These are phyloP conservation scores for Echinarachnius parma DNA, from an alignment of 53 echinoderm and acorn worm species.

Conservation along the genomic window DNA sequence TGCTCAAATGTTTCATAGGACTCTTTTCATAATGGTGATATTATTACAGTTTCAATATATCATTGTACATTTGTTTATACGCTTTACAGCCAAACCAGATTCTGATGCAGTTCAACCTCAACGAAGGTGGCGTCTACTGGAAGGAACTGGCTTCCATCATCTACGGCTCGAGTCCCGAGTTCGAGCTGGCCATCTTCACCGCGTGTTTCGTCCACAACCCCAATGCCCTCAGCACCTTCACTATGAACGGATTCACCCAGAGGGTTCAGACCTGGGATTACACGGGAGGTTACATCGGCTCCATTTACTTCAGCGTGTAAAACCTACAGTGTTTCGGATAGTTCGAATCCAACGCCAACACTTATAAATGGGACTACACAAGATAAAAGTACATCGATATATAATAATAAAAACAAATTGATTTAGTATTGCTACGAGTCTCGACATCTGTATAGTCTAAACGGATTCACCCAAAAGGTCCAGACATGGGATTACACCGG, in stretches of 20 bases:
- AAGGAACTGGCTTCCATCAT: constrained; percentile 66
- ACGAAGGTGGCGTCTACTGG: constrained; percentile 33
- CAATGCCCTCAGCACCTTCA: constrained; percentile 52
- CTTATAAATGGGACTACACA: too few relatives aligned
- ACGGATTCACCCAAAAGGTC: constrained; percentile 36
- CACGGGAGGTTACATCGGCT: constrained; percentile 56
- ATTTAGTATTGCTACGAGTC: too few relatives aligned
- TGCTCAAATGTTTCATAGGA: too few relatives aligned
- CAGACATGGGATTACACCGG: constrained; percentile 82
- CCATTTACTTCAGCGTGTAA: constrained; percentile 56
- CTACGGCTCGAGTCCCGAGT: constrained; percentile 80
- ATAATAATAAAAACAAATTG: too few relatives aligned
- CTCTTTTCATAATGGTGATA: too few relatives aligned
- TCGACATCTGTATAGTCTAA: too few relatives aligned
- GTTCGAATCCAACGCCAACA: too few relatives aligned
- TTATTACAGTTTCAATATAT: too few relatives aligned
- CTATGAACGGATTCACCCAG: constrained; percentile 39
- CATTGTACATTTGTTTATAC: background rate
- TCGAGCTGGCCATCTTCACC: constrained; percentile 85
- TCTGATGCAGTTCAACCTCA: constrained; percentile 66
- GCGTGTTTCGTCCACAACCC: constrained; percentile 63
- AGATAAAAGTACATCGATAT: too few relatives aligned
- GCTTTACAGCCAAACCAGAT: constrained; percentile 50
- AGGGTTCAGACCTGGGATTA: constrained; percentile 76
- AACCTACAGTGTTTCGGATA: background rate